Conservation (phyloP, 2,113 vertebrate genomes). For the Hystrix brachyura region DNA sequence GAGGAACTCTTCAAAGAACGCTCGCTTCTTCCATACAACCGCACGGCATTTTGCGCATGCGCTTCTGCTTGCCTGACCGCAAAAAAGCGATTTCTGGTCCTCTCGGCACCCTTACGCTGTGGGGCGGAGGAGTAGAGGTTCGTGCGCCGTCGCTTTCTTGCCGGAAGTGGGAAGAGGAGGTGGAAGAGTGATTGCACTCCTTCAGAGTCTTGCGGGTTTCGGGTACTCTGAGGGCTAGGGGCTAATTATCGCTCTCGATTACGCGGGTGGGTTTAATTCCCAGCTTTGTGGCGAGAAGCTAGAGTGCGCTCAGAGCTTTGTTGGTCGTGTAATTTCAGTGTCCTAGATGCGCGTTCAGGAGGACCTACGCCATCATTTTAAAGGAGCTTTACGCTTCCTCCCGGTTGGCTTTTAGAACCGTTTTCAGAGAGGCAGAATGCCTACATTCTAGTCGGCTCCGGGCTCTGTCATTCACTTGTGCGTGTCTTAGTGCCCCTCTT, state of each 20-base stretch:
- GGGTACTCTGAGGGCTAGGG: too few species aligned
- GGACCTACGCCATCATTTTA: background rate
- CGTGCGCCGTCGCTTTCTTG: background rate
- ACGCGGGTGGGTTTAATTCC: background rate
- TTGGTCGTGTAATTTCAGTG: background rate
- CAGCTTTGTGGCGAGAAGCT: background rate
- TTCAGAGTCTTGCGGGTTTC: accelerated
- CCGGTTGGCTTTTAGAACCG: background rate
- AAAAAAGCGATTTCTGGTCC: accelerated
- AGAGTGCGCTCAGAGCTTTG: background rate
- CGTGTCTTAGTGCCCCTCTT: background rate
- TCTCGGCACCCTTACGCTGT: slow-evolving; percentile 66
- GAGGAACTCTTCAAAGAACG: accelerated
- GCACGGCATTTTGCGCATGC: background rate
- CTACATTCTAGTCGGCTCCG: background rate
- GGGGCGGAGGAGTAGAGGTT: accelerated
- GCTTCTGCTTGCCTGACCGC: accelerated
- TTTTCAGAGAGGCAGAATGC: background rate
- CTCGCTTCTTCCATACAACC: accelerated
- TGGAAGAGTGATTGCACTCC: accelerated
- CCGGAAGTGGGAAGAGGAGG: background rate
- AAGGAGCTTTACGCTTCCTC: background rate
- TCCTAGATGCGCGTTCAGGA: background rate
- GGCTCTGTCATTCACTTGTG: background rate
- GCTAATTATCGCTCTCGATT: background rate